These are phyloP conservation scores for Alviniconcha marisindica DNA, from an alignment of 1,140 invertebrate species.

Conservation along the genomic window DNA sequence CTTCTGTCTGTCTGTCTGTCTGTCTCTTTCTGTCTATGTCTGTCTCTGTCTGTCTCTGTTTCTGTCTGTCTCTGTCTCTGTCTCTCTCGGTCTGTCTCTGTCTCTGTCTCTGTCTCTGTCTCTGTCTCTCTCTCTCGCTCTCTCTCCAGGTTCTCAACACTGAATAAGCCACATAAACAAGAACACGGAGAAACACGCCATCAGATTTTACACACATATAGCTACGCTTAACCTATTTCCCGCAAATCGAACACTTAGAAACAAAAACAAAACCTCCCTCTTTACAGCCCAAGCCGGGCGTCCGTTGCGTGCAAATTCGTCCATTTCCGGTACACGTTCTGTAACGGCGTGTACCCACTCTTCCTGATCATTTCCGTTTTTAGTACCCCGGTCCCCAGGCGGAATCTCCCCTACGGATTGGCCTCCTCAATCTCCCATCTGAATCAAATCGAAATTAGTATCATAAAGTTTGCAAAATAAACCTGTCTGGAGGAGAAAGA, in stretches of 20 bases:
- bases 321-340: too few species aligned
- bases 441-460: conserved; percentile 31
- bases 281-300: too few species aligned
- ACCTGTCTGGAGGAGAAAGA: background rate
- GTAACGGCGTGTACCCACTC: too few species aligned
- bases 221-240: too few species aligned
- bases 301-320: too few species aligned
- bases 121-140: background rate
- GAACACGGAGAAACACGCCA: too few species aligned
- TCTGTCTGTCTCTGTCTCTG: background rate
- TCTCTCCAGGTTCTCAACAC: background rate
- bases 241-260: too few species aligned
- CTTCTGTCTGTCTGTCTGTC: background rate
- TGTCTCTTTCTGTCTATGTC: background rate
- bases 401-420: background rate
- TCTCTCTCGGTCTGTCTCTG: background rate
- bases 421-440: conserved; percentile 23
- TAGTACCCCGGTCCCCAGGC: background rate
- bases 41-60: background rate
- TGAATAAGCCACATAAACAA: too few species aligned
- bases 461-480: conserved; percentile 25
- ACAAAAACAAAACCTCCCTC: too few species aligned
- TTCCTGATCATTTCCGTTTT: background rate
- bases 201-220: too few species aligned
- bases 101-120: background rate